Base-by-base conservation (phyloP, 2,113 vertebrate species). In the Polypterus bichir region DNA sequence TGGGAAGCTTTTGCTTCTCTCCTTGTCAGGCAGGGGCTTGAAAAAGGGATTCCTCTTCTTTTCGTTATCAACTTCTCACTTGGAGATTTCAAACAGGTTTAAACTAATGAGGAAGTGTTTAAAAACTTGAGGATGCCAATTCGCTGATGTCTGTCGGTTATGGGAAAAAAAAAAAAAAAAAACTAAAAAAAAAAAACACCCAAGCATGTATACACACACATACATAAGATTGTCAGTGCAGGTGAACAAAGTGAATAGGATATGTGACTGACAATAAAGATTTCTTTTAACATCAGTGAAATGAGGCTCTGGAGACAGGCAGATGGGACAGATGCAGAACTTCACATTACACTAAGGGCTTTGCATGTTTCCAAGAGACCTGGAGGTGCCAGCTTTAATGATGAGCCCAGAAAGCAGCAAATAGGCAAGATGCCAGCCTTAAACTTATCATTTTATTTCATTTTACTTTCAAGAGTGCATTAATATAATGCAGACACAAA, bases 241-340 rank as follows among this genome's bases (percentile, higher is more conserved):
- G 46, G 83, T 90, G 92, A 96, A 96, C 92, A 98, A 98, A 97
- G 93, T 92, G 91, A 95, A 91, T 89, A 83, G 87, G 77, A 87
- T 86, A 94, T 91, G 82, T 92, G 93, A 89, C 82, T 93, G 92
- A 93, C 94, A 96, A 91, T 90, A 91, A 89, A 88, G 88, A 90
- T 94, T 94, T 90, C 92, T 94, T 95, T 95, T 87, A 94, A 95
- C 92, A 95, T 93, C 93, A 92, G 88, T 92, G 87, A 89, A 83
- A 83, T 77, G 80, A 79, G 74, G 83, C 82, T 86, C 82, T 73
- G 79, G 86, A 94, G 93, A 93, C 92, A 95, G 91, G 89, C 87
- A 79, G 82, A 79, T 64, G 79, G 88, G 86, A 89, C 82, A 85
- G 83, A 83, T 76, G 81, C 82, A 69, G 88, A 82, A 83, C 78